These are phyloP conservation scores for Brachylomia viminalis DNA, from an alignment of 2,888 invertebrate species.

Conservation along the genomic window DNA sequence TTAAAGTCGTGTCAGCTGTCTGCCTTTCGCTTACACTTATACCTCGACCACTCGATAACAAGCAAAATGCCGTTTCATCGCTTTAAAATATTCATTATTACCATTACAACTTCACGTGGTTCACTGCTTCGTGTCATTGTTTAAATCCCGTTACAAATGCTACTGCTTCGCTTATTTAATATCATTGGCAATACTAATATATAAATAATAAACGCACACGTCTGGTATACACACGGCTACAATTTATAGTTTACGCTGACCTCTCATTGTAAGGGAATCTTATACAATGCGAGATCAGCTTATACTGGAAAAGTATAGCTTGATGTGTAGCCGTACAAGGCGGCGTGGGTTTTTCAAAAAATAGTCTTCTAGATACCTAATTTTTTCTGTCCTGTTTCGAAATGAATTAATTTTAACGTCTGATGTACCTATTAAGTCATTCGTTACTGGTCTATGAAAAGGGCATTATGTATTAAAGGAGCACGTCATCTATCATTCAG, in stretches of 20 bases:
- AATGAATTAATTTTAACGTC: neutral
- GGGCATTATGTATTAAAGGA: neutral
- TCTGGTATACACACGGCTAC: no score
- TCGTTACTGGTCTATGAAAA: neutral
- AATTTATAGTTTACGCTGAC: no score
- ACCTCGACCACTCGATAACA: slow-evolving; percentile 60
- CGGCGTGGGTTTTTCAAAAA: slow-evolving; percentile 3
- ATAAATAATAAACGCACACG: neutral
- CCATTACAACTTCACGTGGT: slow-evolving; percentile 68
- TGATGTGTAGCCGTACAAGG: no score
- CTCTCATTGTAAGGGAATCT: no score
- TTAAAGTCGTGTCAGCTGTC: neutral
- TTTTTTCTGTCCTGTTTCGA: neutral
- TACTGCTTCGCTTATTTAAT: slow-evolving; percentile 41
- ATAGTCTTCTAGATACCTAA: neutral
- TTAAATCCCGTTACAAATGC: slow-evolving; percentile 68
- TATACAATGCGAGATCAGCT: no score
- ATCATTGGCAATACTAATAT: slow-evolving; percentile 41
- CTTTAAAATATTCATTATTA: slow-evolving; percentile 65
- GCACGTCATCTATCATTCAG: neutral
- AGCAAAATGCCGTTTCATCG: slow-evolving; percentile 65
- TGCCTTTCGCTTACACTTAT: slow-evolving; percentile 49
- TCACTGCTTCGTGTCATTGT: slow-evolving; percentile 72
- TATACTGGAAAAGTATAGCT: no score
- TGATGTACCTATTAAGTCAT: neutral